Evolutionary conservation across 1,140 invertebrate genomes (phyloP).

Genomic region (Macrocentrus cingulum): DNA sequence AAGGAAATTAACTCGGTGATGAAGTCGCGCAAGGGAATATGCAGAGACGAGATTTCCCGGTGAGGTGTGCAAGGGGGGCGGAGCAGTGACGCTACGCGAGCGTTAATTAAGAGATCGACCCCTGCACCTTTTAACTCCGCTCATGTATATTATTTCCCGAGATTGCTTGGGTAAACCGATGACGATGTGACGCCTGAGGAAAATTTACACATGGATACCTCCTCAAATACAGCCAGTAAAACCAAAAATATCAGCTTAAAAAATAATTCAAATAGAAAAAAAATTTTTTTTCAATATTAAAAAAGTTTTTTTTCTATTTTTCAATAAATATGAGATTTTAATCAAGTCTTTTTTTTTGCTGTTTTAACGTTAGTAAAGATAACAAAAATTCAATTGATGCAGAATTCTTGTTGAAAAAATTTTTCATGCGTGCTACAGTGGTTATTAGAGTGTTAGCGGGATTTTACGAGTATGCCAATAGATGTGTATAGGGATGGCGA

Average conservation of each 20-base stretch:
- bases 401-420: neutral
- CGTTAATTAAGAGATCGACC: constrained; percentile 16
- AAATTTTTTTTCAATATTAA: too few relatives aligned
- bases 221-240: too few relatives aligned
- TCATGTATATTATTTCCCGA: neutral
- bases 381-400: neutral
- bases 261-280: too few relatives aligned
- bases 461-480: constrained; percentile 1
- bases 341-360: too few relatives aligned
- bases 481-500: neutral
- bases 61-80: neutral
- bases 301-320: too few relatives aligned
- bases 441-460: neutral
- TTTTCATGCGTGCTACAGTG: neutral
- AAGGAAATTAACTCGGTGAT: neutral
- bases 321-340: too few relatives aligned
- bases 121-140: neutral
- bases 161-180: neutral
- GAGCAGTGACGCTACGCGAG: neutral
- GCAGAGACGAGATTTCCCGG: too few relatives aligned
- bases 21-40: neutral
- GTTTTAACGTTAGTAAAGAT: too few relatives aligned
- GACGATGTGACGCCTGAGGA: neutral
- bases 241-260: too few relatives aligned
- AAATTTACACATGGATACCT: too few relatives aligned